Conservation (phyloP, 1,140 invertebrate genomes). For the Oscheius sp. region DNA sequence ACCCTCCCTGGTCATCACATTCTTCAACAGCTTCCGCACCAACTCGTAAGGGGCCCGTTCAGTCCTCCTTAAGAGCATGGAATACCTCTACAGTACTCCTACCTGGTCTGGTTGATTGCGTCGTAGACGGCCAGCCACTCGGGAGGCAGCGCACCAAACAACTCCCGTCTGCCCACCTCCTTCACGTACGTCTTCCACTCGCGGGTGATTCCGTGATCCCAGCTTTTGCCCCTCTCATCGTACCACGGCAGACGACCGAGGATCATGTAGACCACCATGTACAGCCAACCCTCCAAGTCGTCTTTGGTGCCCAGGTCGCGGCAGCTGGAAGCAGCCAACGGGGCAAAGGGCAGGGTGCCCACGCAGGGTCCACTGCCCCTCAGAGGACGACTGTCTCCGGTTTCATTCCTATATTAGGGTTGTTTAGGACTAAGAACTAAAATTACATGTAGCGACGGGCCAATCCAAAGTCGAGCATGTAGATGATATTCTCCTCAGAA, state of each 20-base stretch:
- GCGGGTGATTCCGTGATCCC: neutral
- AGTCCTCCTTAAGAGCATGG: too few relatives aligned
- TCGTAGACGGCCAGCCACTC: neutral
- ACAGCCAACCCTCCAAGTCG: constrained; percentile 42
- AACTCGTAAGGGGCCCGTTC: neutral
- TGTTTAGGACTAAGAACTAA: neutral
- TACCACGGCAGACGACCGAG: neutral
- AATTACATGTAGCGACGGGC: constrained; percentile 34
- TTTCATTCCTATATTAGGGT: constrained; percentile 32
- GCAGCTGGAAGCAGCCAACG: neutral
- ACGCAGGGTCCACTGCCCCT: constrained; percentile 41
- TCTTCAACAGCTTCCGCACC: neutral
- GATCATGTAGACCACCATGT: constrained; percentile 41
- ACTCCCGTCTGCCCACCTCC: neutral
- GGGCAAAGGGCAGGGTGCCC: constrained; percentile 37
- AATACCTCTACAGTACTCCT: too few relatives aligned
- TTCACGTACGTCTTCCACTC: neutral
- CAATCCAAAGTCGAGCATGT: constrained; percentile 50
- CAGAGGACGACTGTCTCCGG: constrained; percentile 13
- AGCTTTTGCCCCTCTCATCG: neutral
- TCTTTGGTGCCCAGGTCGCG: constrained; percentile 24
- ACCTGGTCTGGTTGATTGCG: neutral
- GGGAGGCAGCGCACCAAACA: neutral
- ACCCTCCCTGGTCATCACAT: neutral
- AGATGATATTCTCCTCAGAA: constrained; percentile 22